phyloP scores from a whole-genome alignment of 2,113 vertebrate genomes.

The Saccopteryx bilineata region DNA sequence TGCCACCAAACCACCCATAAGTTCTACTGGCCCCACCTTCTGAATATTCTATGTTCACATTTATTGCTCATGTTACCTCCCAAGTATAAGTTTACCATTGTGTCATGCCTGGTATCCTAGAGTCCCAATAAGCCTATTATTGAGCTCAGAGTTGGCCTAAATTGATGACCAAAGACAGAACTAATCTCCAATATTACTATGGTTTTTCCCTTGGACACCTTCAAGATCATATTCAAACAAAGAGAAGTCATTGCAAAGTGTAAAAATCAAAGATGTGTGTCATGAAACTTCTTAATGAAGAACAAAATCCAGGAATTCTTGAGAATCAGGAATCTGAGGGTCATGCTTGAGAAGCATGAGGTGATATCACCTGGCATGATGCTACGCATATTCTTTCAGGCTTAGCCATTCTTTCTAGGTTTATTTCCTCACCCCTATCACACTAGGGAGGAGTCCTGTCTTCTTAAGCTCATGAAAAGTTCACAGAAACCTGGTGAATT shows the following conservation, averaged over 20 bases:
- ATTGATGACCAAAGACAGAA: background rate
- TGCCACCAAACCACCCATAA: background rate
- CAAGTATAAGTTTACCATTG: background rate
- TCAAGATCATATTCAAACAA: background rate
- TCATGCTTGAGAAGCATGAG: background rate
- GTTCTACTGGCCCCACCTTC: background rate
- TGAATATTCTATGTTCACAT: background rate
- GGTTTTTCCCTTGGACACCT: background rate
- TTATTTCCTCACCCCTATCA: slow-evolving; percentile 23
- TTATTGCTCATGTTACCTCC: background rate
- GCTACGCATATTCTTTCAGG: slow-evolving; percentile 44
- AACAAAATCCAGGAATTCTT: slow-evolving; percentile 66
- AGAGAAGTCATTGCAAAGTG: background rate
- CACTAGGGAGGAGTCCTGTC: slow-evolving; percentile 2
- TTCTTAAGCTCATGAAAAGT: slow-evolving; percentile 65
- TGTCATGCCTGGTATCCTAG: background rate
- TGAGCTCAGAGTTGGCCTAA: background rate
- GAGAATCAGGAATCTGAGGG: slow-evolving; percentile 70
- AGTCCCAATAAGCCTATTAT: background rate
- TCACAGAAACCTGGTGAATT: slow-evolving; percentile 75
- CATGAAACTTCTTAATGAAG: background rate
- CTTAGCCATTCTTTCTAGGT: slow-evolving; percentile 33
- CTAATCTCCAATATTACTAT: background rate
- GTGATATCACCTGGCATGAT: slow-evolving; percentile 23
- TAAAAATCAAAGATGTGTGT: background rate